Conservation (phyloP, 1,140 invertebrate genomes). For the Pemphigus obesinymphae region DNA sequence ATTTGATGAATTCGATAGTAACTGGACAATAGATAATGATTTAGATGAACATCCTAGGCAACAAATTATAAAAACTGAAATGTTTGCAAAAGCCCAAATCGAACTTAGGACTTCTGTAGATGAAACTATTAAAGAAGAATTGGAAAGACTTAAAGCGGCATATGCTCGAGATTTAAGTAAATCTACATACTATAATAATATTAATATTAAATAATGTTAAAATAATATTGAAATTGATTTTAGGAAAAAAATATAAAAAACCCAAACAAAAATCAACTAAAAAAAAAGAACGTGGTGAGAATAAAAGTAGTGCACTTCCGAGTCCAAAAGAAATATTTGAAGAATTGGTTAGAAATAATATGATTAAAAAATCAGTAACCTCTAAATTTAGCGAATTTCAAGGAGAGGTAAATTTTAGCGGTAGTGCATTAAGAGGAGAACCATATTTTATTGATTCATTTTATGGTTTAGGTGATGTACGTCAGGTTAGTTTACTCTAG, state of each 20-base stretch:
- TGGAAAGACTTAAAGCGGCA: background rate
- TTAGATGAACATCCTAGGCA: background rate
- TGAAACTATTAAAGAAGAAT: background rate
- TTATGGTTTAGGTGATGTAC: constrained; percentile 15
- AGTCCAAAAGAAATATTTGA: background rate
- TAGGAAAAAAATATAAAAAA: background rate
- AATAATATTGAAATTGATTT: background rate
- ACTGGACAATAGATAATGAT: background rate
- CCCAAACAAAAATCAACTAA: background rate
- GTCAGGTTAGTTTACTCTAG: constrained; percentile 21
- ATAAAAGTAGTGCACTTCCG: background rate
- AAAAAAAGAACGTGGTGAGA: background rate
- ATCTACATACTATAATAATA: too few species aligned
- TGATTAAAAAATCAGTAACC: constrained; percentile 2
- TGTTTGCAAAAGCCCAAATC: background rate
- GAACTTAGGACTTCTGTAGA: background rate
- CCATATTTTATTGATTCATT: background rate
- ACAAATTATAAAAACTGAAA: background rate
- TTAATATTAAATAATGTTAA: background rate
- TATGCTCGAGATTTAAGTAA: background rate
- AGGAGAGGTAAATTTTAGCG: background rate
- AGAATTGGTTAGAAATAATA: background rate
- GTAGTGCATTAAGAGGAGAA: background rate
- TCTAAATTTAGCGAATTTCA: background rate
- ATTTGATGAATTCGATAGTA: background rate